These are phyloP conservation scores for Gopherus evgoodei DNA, from an alignment of 2,113 vertebrate genomes.

Conservation along the genomic window DNA sequence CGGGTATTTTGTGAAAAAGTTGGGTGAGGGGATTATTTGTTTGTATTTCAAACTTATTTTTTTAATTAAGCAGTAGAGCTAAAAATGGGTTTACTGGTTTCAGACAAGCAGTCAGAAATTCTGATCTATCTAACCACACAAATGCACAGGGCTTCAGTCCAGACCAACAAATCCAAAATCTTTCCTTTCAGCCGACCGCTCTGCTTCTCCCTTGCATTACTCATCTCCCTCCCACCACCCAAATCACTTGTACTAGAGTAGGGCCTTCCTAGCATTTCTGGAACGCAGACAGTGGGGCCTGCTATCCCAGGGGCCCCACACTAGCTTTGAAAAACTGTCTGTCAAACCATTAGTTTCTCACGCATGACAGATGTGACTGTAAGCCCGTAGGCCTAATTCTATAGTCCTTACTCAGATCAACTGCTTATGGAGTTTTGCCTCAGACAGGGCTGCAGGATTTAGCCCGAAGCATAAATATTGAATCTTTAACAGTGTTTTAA, in stretches of 20 bases:
- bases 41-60: neutral
- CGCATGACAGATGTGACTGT: fast-evolving
- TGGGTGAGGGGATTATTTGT: neutral
- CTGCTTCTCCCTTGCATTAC: fast-evolving
- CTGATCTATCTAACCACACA: neutral
- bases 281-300: neutral
- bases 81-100: fast-evolving
- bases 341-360: neutral
- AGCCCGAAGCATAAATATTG: neutral
- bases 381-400: neutral
- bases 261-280: neutral
- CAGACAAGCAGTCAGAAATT: neutral
- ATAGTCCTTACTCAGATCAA: neutral
- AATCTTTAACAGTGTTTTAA: fast-evolving
- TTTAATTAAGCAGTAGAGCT: neutral
- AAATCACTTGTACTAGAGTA: fast-evolving
- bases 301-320: neutral
- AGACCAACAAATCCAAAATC: fast-evolving
- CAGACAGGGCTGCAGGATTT: neutral
- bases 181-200: neutral
- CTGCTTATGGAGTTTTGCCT: neutral
- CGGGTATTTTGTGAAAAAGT: neutral
- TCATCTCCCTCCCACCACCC: too few species aligned
- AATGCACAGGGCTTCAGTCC: neutral
- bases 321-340: neutral